phyloP scores from a whole-genome alignment of 2,113 vertebrate genomes.

The Oceanodroma tethys region DNA sequence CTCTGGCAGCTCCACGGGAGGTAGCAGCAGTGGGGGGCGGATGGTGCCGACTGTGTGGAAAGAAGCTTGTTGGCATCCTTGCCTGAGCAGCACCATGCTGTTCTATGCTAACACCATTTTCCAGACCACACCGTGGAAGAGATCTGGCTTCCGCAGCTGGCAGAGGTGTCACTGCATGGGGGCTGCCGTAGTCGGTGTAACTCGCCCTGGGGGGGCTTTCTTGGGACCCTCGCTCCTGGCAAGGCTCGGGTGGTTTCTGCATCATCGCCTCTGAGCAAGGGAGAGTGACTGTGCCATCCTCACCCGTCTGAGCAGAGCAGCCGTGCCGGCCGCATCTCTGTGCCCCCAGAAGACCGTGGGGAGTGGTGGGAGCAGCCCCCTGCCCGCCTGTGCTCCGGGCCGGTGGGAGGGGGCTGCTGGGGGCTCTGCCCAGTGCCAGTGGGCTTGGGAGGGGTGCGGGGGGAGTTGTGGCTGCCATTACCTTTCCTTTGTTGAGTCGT shows the following conservation, averaged over 20 bases:
- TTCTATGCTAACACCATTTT: neutral
- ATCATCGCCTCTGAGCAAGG: neutral
- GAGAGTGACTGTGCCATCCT: neutral
- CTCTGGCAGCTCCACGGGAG: neutral
- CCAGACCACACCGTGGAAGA: neutral
- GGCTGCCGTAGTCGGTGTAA: fast-evolving
- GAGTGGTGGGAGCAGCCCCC: neutral
- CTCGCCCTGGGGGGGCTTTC: fast-evolving
- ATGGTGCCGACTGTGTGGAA: neutral
- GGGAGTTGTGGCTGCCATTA: neutral
- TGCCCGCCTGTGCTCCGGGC: neutral
- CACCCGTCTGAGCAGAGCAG: fast-evolving
- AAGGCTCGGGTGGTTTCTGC: neutral
- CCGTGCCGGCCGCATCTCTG: fast-evolving
- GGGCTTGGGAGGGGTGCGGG: neutral
- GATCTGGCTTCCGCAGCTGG: neutral
- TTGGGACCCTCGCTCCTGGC: neutral
- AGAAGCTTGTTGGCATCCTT: neutral
- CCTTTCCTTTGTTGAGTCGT: conserved; percentile 33
- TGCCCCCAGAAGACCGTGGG: neutral
- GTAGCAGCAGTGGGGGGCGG: neutral
- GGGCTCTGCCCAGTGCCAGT: neutral
- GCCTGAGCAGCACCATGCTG: neutral
- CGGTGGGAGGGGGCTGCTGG: neutral
- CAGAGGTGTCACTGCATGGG: neutral